Evolutionary conservation across 2,113 vertebrate species (phyloP).

Genomic region (Ageneiosus marmoratus): DNA sequence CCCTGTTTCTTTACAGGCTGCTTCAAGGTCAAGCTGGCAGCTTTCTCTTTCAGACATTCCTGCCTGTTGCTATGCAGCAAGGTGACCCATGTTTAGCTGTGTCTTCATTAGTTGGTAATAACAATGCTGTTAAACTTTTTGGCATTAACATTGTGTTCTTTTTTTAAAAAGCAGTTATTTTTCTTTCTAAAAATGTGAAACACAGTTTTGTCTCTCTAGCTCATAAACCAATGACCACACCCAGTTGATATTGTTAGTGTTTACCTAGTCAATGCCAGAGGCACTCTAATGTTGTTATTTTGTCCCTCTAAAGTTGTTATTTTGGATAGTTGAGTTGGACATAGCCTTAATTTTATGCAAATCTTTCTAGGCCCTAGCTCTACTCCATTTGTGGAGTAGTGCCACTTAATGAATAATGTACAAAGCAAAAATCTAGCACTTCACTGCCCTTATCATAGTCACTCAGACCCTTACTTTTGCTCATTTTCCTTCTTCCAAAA

Average conservation of each 20-base stretch:
- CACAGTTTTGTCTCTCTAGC: neutral
- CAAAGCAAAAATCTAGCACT: too few species aligned
- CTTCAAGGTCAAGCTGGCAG: constrained; percentile 6
- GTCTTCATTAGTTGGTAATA: neutral
- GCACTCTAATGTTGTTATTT: neutral
- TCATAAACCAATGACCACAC: neutral
- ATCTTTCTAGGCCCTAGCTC: neutral
- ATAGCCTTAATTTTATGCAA: neutral
- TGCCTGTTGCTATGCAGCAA: neutral
- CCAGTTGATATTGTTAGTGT: neutral
- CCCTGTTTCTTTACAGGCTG: neutral
- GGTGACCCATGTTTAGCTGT: neutral
- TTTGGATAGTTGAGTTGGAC: neutral
- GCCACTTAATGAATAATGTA: too few species aligned
- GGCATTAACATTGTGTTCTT: neutral
- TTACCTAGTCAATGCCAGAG: neutral
- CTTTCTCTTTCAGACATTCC: neutral
- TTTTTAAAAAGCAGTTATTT: constrained; percentile 3
- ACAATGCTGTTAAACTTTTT: neutral
- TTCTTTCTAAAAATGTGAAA: neutral
- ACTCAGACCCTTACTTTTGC: too few species aligned
- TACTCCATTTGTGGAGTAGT: neutral
- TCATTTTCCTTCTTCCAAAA: too few species aligned
- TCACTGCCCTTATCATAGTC: too few species aligned
- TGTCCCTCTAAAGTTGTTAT: neutral